phyloP scores from a whole-genome alignment of 2,797 vertebrate species.

The Hylomyscus alleni region DNA sequence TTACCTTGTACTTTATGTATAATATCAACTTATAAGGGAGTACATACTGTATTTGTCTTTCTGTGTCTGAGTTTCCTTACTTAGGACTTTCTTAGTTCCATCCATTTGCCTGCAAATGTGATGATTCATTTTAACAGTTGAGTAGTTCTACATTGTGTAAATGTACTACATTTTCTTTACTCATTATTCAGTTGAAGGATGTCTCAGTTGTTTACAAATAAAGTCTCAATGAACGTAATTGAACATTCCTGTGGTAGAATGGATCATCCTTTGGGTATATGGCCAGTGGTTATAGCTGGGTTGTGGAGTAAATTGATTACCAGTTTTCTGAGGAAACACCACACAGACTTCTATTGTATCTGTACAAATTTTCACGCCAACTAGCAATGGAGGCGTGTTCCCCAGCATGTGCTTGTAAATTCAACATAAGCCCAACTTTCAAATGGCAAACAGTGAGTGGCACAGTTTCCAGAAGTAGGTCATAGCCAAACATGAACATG shows the following conservation, averaged over 20 bases:
- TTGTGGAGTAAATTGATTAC: background rate
- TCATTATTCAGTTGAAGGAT: background rate
- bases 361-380: background rate
- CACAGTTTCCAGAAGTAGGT: conserved; percentile 87
- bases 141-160: background rate
- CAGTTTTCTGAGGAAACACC: background rate
- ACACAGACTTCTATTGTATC: background rate
- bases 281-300: background rate
- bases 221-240: background rate
- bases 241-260: background rate
- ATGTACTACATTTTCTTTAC: background rate
- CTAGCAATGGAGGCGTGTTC: background rate
- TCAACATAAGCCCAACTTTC: conserved; percentile 82
- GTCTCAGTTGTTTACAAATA: background rate
- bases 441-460: conserved; percentile 83
- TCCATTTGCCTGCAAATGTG: background rate
- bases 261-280: background rate
- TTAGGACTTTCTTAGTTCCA: background rate
- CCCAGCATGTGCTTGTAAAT: conserved; percentile 50
- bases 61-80: background rate
- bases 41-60: background rate
- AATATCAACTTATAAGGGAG: background rate
- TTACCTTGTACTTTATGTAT: background rate
- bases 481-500: conserved; percentile 84
- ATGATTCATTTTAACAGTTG: background rate